These are phyloP conservation scores for Heteromurus nitidus DNA, from an alignment of 2,888 invertebrate species.

Conservation along the genomic window DNA sequence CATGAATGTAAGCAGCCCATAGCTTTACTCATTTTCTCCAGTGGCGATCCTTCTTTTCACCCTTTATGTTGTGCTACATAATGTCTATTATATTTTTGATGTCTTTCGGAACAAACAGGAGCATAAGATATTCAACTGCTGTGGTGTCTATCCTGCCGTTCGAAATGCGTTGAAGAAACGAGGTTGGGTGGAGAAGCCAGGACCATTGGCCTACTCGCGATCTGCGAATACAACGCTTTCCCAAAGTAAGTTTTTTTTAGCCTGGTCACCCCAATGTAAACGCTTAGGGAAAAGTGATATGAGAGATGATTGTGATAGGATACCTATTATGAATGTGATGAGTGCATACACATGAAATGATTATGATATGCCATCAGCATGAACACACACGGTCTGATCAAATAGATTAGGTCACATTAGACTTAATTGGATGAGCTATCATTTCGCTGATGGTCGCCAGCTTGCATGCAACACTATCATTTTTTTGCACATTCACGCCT, in stretches of 20 bases:
- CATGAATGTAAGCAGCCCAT: constrained; percentile 60
- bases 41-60: neutral
- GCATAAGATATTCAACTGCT: constrained; percentile 76
- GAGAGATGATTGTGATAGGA: too few species aligned
- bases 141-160: constrained; percentile 84
- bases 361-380: neutral
- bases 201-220: constrained; percentile 54
- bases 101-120: constrained; percentile 65
- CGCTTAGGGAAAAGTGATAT: too few species aligned
- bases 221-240: constrained; percentile 43
- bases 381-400: neutral
- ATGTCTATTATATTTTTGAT: neutral
- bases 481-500: neutral
- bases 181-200: constrained; percentile 84
- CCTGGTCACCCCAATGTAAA: too few species aligned
- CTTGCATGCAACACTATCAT: neutral
- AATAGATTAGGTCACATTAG: constrained; percentile 15
- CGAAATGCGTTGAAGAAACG: constrained; percentile 81
- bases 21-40: neutral
- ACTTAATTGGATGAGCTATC: constrained; percentile 27
- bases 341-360: too few species aligned
- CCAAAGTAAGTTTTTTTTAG: constrained; percentile 44
- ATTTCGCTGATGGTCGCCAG: neutral
- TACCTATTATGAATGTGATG: too few species aligned
- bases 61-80: neutral